A percentile compares a stretch with the other conserved stretches of the same genome.
Evolutionary conservation across 2,113 vertebrate genomes (phyloP).

Genomic region (Lophura nycthemera): DNA sequence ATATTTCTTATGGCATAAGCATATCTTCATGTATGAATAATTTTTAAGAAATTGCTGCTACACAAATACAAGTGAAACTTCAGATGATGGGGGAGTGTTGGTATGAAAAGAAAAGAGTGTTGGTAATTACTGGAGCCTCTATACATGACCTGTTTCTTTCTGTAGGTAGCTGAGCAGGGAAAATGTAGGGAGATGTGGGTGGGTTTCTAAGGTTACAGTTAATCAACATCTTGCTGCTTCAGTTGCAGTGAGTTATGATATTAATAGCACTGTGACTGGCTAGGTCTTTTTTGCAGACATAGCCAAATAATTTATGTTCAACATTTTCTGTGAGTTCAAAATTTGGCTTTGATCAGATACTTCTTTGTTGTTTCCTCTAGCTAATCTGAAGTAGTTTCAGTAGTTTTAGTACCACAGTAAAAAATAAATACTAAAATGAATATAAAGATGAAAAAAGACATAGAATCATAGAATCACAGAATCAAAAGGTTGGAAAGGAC

Average conservation of each 20-base stretch:
- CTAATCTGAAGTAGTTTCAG: neutral
- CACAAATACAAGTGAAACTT: neutral
- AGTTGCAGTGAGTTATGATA: neutral
- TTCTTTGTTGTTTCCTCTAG: neutral
- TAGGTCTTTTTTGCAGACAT: neutral
- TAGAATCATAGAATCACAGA: neutral
- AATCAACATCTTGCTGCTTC: slow-evolving; percentile 18
- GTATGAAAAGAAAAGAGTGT: slow-evolving; percentile 21
- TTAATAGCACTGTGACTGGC: neutral
- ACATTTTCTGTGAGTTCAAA: neutral
- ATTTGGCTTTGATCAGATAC: neutral
- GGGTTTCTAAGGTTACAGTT: slow-evolving; percentile 42
- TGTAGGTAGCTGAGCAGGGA: neutral
- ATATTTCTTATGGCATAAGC: neutral
- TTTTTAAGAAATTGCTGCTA: neutral
- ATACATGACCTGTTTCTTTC: neutral
- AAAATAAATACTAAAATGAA: neutral
- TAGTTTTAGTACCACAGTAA: neutral
- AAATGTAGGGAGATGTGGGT: neutral
- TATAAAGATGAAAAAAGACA: neutral
- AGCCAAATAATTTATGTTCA: neutral
- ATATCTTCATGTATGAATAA: neutral
- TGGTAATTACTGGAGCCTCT: slow-evolving; percentile 10
- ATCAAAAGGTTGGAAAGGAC: too few relatives aligned
- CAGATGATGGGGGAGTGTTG: neutral